phyloP scores from a whole-genome alignment of 2,797 vertebrate species.

The Garrulus glandarius region DNA sequence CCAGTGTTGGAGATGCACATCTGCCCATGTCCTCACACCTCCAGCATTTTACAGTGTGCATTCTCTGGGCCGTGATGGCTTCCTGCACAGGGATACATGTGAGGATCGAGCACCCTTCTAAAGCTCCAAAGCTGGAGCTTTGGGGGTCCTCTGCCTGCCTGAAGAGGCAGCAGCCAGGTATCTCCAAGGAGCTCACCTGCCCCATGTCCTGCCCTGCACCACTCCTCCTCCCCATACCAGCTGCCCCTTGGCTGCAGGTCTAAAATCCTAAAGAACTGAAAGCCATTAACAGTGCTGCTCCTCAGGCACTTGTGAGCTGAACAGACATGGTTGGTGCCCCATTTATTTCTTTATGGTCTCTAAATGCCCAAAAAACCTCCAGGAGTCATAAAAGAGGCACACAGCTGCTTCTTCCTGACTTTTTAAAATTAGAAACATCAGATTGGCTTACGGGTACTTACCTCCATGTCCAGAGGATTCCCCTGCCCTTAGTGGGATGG shows the following conservation, averaged over 20 bases:
- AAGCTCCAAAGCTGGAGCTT: neutral
- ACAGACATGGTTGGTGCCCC: neutral
- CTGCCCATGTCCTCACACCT: accelerated
- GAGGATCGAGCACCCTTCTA: neutral
- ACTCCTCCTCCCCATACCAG: neutral
- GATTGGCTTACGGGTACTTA: neutral
- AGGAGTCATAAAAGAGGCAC: neutral
- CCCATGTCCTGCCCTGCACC: neutral
- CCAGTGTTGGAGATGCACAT: neutral
- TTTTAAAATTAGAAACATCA: neutral
- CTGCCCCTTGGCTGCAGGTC: neutral
- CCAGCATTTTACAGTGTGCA: neutral
- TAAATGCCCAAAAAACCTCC: neutral
- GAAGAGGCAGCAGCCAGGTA: neutral
- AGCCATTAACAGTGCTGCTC: neutral
- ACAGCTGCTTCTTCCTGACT: neutral
- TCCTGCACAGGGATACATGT: accelerated
- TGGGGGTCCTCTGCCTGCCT: neutral
- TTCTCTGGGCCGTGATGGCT: accelerated
- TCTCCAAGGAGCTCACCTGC: neutral
- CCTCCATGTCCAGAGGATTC: neutral
- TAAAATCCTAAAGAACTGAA: neutral
- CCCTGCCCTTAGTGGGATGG: neutral
- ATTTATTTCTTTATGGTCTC: neutral
- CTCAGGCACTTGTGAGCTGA: neutral